phyloP scores from a whole-genome alignment of 1,140 invertebrate species.

The Drosophila tristis region DNA sequence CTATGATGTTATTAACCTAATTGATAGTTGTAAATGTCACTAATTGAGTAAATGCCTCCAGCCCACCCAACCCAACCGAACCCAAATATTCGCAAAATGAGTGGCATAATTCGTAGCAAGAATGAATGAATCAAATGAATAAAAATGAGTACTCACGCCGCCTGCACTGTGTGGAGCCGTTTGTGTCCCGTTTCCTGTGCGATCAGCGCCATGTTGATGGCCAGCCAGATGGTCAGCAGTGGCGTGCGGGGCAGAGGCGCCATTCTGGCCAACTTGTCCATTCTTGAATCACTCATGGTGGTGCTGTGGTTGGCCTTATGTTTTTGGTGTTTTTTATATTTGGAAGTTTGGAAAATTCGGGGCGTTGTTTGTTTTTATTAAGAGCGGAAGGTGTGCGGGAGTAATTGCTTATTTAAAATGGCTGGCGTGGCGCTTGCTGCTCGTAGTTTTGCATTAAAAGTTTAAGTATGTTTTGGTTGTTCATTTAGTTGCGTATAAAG shows the following conservation, averaged over 20 bases:
- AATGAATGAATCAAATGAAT: background rate
- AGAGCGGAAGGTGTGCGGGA: conserved; percentile 44
- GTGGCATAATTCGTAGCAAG: conserved; percentile 8
- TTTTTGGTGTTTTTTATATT: conserved; percentile 21
- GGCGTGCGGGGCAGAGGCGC: conserved; percentile 69
- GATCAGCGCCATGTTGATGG: conserved; percentile 80
- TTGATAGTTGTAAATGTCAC: conserved; percentile 67
- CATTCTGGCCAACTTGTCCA: conserved; percentile 69
- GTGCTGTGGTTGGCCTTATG: conserved; percentile 31
- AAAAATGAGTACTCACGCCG: conserved; percentile 71
- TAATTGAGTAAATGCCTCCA: conserved; percentile 56
- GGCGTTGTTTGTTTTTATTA: conserved; percentile 10
- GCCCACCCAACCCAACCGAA: too few species aligned
- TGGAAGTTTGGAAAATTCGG: conserved; percentile 37
- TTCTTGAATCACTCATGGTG: conserved; percentile 82
- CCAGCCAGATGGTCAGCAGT: conserved; percentile 82
- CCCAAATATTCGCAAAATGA: too few species aligned
- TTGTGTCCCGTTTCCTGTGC: conserved; percentile 76
- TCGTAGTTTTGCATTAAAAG: conserved; percentile 63
- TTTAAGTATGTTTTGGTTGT: conserved; percentile 37
- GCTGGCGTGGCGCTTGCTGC: conserved; percentile 42
- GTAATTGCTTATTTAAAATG: conserved; percentile 56
- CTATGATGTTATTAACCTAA: conserved; percentile 67
- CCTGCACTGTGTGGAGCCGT: conserved; percentile 74
- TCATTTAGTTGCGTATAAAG: conserved; percentile 61